A percentile compares a stretch with the other conserved stretches of the same genome.
Conservation (phyloP, 2,113 vertebrate species). For the Mobula hypostoma region DNA sequence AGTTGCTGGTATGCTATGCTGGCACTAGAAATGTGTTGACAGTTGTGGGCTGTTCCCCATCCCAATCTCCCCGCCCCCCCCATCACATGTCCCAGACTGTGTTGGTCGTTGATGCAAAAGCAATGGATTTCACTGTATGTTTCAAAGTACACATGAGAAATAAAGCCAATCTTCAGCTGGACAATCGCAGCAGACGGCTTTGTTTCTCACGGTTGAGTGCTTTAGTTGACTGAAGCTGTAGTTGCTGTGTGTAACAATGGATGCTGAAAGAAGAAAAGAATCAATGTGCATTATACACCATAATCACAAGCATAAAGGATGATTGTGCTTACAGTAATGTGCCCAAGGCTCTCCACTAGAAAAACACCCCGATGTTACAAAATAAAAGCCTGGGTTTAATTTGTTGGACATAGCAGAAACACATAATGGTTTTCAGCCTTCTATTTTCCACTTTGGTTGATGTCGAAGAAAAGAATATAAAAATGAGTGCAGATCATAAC, state of each 20-base stretch:
- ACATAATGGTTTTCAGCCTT: background rate
- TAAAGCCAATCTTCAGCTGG: too few relatives aligned
- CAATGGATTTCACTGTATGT: too few relatives aligned
- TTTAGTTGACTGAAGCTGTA: background rate
- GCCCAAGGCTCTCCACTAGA: background rate
- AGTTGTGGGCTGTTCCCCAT: too few relatives aligned
- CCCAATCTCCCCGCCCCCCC: too few relatives aligned
- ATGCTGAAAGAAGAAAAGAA: background rate
- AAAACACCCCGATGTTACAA: background rate
- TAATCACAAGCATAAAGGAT: background rate
- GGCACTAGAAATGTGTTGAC: too few relatives aligned
- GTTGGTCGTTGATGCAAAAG: too few relatives aligned
- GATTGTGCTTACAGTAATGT: background rate
- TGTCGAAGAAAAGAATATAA: background rate
- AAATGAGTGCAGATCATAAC: background rate
- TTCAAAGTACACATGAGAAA: too few relatives aligned
- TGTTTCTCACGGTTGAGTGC: too few relatives aligned
- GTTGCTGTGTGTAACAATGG: background rate
- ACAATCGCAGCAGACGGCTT: too few relatives aligned
- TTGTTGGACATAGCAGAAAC: background rate
- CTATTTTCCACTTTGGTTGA: background rate
- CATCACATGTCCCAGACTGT: too few relatives aligned
- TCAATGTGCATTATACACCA: background rate
- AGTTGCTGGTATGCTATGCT: too few relatives aligned
- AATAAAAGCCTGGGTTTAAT: background rate